Percentiles rank a stretch among this genome's conserved stretches.
Conservation (phyloP, 2,797 vertebrate genomes). For the Microctenopoma steveboyesi region DNA sequence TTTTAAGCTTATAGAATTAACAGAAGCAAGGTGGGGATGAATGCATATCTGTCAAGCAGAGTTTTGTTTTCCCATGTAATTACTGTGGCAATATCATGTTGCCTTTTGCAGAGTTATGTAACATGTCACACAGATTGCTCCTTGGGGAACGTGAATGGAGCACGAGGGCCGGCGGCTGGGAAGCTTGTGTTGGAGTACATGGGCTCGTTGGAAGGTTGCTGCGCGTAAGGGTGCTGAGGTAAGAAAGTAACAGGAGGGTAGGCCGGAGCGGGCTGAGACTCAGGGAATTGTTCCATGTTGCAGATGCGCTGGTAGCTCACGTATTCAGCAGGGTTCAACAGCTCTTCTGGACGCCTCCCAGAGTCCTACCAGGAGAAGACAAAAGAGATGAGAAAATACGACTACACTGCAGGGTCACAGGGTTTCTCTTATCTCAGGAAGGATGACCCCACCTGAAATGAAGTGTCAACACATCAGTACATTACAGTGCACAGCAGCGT, state of each 20-base stretch:
- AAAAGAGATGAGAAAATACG: slow-evolving; percentile 52
- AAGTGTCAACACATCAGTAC: slow-evolving; percentile 15
- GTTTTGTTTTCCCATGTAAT: slow-evolving; percentile 50
- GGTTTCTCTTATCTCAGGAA: slow-evolving; percentile 11
- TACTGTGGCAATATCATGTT: slow-evolving; percentile 33
- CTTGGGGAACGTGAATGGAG: slow-evolving; percentile 84
- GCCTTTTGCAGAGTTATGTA: slow-evolving; percentile 32
- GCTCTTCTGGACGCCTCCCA: slow-evolving; percentile 85
- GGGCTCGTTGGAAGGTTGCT: slow-evolving; percentile 75
- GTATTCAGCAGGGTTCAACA: slow-evolving; percentile 86
- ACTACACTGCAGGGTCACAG: slow-evolving; percentile 39
- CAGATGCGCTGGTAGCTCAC: slow-evolving; percentile 83
- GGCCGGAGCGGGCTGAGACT: slow-evolving; percentile 78
- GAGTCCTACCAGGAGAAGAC: slow-evolving; percentile 83
- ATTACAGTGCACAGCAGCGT: slow-evolving; percentile 12
- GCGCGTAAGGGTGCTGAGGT: slow-evolving; percentile 85
- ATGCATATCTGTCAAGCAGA: slow-evolving; percentile 50
- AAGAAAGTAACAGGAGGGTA: slow-evolving; percentile 82
- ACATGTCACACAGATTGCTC: slow-evolving; percentile 86
- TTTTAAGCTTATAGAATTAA: slow-evolving; percentile 49
- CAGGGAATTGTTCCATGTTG: slow-evolving; percentile 80
- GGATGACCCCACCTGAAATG: slow-evolving; percentile 11
- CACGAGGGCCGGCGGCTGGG: slow-evolving; percentile 79
- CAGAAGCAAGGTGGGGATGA: slow-evolving; percentile 34
- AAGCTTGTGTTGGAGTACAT: slow-evolving; percentile 82